These are phyloP conservation scores for Typhlichthys subterraneus DNA, from an alignment of 2,797 vertebrate species.

Conservation along the genomic window DNA sequence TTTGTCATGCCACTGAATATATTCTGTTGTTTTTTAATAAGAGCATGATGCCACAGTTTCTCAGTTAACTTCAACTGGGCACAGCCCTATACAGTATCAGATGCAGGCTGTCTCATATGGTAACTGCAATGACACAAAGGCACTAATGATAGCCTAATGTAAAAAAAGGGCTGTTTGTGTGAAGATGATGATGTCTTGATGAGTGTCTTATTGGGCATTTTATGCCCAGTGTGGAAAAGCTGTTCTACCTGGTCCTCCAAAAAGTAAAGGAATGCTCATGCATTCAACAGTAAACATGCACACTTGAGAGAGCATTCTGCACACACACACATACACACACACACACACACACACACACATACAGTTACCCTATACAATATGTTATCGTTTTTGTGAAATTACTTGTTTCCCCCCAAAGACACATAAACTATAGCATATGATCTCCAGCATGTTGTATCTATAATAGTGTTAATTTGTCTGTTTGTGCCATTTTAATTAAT, in stretches of 20 bases:
- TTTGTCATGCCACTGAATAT: too few relatives aligned
- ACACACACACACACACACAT: background rate
- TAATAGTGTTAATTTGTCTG: slow-evolving; percentile 53
- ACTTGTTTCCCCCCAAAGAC: slow-evolving; percentile 19
- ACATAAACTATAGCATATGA: slow-evolving; percentile 41
- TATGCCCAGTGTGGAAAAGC: too few relatives aligned
- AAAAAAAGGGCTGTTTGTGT: slow-evolving; percentile 41
- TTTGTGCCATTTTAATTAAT: slow-evolving; percentile 66
- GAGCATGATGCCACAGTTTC: too few relatives aligned
- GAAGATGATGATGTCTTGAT: background rate
- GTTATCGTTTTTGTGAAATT: background rate
- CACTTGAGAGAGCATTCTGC: background rate
- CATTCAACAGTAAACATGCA: too few relatives aligned
- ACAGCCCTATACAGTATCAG: slow-evolving; percentile 18
- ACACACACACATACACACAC: slow-evolving; percentile 1
- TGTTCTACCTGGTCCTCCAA: too few relatives aligned
- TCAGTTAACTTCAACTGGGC: too few relatives aligned
- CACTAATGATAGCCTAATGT: slow-evolving; percentile 50
- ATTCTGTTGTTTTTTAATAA: too few relatives aligned
- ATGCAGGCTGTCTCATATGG: slow-evolving; percentile 36
- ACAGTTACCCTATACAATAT: background rate
- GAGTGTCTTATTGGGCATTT: background rate
- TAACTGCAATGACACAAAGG: slow-evolving; percentile 34
- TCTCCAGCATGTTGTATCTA: slow-evolving; percentile 26
- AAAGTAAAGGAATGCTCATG: too few relatives aligned